phyloP scores from a whole-genome alignment of 1,140 invertebrate species.

The Hesperophylax magnus region DNA sequence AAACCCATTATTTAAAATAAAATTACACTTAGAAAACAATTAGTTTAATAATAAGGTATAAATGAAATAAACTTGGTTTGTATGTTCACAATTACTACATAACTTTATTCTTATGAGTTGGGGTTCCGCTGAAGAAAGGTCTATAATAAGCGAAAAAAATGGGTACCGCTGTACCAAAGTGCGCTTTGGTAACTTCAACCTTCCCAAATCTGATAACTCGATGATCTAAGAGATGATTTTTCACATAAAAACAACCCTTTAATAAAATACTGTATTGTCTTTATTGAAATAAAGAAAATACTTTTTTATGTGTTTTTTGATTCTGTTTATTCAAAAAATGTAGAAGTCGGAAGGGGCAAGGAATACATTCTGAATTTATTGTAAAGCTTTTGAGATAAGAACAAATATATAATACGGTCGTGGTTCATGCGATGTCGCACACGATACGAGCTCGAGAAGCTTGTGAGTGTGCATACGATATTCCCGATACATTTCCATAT shows the following conservation, averaged over 20 bases:
- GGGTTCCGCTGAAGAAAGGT: too few species aligned
- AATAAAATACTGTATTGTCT: too few species aligned
- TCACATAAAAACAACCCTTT: background rate
- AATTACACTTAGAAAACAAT: too few species aligned
- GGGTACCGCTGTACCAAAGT: too few species aligned
- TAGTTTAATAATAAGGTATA: too few species aligned
- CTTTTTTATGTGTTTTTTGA: background rate
- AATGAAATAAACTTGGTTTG: too few species aligned
- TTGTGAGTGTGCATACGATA: conserved; percentile 16
- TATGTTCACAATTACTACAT: too few species aligned
- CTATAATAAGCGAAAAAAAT: too few species aligned
- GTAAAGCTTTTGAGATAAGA: conserved; percentile 24
- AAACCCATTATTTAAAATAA: too few species aligned
- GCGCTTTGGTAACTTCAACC: too few species aligned
- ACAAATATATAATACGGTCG: conserved; percentile 16
- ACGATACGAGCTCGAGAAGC: background rate
- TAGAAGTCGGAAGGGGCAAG: background rate
- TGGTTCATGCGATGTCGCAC: conserved; percentile 16
- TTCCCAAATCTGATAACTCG: too few species aligned
- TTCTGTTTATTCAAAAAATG: background rate
- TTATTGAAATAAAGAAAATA: background rate
- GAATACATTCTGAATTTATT: conserved; percentile 17
- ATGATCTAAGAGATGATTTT: background rate
- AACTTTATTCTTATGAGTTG: too few species aligned
- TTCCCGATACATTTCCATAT: conserved; percentile 37